These are phyloP conservation scores for Pavo muticus DNA, from an alignment of 2,113 vertebrate genomes.

Conservation along the genomic window DNA sequence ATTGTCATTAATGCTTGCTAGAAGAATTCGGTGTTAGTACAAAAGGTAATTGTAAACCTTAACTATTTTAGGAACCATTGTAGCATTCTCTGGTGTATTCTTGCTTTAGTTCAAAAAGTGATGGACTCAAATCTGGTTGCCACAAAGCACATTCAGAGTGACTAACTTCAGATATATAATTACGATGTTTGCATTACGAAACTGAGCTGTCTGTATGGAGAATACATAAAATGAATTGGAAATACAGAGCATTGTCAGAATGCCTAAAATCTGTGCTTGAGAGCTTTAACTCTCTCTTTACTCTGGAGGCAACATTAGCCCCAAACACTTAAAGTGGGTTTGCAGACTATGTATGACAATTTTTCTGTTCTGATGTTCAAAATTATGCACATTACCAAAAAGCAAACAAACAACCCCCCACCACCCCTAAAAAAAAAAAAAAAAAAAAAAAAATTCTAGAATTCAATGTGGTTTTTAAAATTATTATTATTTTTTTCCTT, in stretches of 20 bases:
- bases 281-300: not conserved
- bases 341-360: not conserved
- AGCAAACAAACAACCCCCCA: not conserved
- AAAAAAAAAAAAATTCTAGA: not conserved
- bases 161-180: not conserved
- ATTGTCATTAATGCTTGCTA: not conserved
- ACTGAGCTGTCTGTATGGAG: not conserved
- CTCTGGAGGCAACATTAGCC: not conserved
- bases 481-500: not conserved
- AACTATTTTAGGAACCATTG: not conserved
- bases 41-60: not conserved
- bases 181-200: not conserved
- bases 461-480: not conserved
- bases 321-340: not conserved
- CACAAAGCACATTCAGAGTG: not conserved
- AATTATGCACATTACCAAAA: not conserved
- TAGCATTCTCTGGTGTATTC: not conserved
- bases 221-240: not conserved
- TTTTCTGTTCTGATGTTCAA: not conserved
- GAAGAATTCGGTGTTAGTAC: not conserved
- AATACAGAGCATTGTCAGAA: not conserved
- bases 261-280: not conserved
- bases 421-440: not conserved
- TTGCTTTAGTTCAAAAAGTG: not conserved
- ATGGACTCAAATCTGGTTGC: not conserved